Evolutionary conservation across 2,113 vertebrate genomes (phyloP).

Genomic region (Anarrhichthys ocellatus): DNA sequence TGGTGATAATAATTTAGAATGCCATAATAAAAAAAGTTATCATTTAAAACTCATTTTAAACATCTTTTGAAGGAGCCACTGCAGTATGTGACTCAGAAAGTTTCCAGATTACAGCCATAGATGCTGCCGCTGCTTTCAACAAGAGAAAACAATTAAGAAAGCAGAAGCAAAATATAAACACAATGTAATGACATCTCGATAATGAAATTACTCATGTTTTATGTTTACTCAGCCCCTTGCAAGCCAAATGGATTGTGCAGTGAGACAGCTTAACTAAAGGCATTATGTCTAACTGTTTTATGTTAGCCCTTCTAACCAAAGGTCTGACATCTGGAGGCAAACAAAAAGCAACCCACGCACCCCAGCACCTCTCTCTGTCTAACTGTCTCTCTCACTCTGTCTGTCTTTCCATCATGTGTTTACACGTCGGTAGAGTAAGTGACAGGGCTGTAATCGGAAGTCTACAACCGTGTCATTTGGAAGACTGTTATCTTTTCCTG

Average conservation of each 20-base stretch:
- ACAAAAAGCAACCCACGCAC: conserved; percentile 64
- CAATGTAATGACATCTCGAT: not conserved
- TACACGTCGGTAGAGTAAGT: conserved; percentile 72
- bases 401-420: conserved; percentile 70
- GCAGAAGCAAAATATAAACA: not conserved
- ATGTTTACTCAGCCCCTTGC: conserved; percentile 9
- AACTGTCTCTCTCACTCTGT: conserved; percentile 15
- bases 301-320: conserved; percentile 60
- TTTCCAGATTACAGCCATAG: not conserved
- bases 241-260: conserved; percentile 27
- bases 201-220: conserved; percentile 37
- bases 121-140: not conserved
- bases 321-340: conserved; percentile 55
- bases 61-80: not conserved
- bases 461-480: conserved; percentile 83
- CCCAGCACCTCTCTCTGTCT: conserved; percentile 30
- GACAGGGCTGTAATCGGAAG: conserved; percentile 85
- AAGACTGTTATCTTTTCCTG: conserved; percentile 81
- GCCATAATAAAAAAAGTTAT: conserved; percentile 20
- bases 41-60: conserved; percentile 2
- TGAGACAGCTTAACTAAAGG: conserved; percentile 52
- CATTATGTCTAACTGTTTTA: conserved; percentile 44
- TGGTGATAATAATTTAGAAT: conserved; percentile 52
- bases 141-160: not conserved
- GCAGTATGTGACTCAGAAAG: not conserved